Base-by-base conservation (phyloP, 2,797 vertebrate species). In the Galago senegalensis region DNA sequence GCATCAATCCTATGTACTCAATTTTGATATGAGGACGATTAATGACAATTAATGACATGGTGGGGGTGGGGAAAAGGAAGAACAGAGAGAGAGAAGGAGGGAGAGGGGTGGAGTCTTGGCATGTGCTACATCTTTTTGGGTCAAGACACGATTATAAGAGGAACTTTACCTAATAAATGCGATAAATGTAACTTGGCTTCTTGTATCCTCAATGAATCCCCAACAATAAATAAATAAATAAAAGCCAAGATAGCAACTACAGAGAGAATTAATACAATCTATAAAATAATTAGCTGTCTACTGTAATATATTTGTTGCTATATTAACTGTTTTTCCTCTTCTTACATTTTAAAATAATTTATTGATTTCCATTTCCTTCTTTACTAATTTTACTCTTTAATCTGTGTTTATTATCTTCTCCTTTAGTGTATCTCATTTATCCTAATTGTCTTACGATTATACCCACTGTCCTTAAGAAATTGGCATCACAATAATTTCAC, bases 271-370 rank as follows among this genome's bases (percentile, higher is more conserved):
- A 90, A 72, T 56, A 65, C 0, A 87, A 60, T 87, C 88, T 25
- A 73, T 29, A 88, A 25, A 60, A 91, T 69, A 88, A 72, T 76
- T 70, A 88, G 46, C 49, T 87, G n/a, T 13, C 3, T 83, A 46
- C 25, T 79, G n/a, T 11, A 94, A 56, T 76, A 85, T 84, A 94
- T 93, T 79, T 61, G 58, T 5, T 20, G 84, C 9, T 34, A 9
- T 76, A 76, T 70, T 49, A 91, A 61, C 75, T 94, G 29, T 46
- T 88, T 79, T 40, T 75, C 40, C 40, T 87, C 5, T 65, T 31
- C 83, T 76, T 56, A 84, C 11, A 89, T 60, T 92, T 89, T 93
- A 16, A 94, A 72, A 63, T 83, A 17, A 0, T 73, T 86, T 87
- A 79, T 31, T 49, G 20, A 40, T 69, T 80, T 61, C 53, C 85